Conservation (phyloP, 2,888 invertebrate species). For the Noctua pronuba region DNA sequence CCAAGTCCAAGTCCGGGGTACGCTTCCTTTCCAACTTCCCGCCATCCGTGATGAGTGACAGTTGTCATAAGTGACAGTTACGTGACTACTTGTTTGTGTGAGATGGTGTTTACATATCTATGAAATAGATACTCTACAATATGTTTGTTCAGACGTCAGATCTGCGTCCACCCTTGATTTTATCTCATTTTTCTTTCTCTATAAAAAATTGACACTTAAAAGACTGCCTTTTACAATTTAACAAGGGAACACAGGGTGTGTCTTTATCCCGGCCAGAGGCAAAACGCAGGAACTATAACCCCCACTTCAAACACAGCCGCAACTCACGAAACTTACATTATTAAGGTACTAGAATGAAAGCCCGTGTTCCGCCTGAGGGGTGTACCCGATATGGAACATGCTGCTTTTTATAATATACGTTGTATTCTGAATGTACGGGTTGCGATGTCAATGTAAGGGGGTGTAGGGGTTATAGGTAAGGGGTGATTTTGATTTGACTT, state of each 20-base stretch:
- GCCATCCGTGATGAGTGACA: too few species aligned
- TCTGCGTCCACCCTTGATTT: too few species aligned
- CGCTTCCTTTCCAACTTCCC: too few species aligned
- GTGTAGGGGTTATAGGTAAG: neutral
- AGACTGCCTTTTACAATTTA: neutral
- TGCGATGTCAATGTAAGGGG: neutral
- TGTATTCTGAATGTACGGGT: neutral
- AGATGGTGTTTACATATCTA: too few species aligned
- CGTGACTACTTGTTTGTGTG: too few species aligned
- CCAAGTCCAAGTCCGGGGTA: too few species aligned
- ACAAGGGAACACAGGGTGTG: neutral
- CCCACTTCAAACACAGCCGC: neutral
- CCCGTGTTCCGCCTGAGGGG: conserved; percentile 46
- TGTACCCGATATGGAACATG: conserved; percentile 18
- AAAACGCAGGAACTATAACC: conserved; percentile 6
- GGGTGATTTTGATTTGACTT: neutral
- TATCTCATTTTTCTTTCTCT: too few species aligned
- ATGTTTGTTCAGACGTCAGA: too few species aligned
- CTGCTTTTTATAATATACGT: conserved; percentile 17
- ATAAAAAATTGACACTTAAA: neutral
- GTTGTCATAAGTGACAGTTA: too few species aligned
- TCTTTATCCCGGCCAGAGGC: conserved; percentile 2
- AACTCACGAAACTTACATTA: conserved; percentile 33
- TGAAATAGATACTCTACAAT: too few species aligned
- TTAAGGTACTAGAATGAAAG: conserved; percentile 17